phyloP scores from a whole-genome alignment of 2,797 vertebrate species.

The Helostoma temminkii region DNA sequence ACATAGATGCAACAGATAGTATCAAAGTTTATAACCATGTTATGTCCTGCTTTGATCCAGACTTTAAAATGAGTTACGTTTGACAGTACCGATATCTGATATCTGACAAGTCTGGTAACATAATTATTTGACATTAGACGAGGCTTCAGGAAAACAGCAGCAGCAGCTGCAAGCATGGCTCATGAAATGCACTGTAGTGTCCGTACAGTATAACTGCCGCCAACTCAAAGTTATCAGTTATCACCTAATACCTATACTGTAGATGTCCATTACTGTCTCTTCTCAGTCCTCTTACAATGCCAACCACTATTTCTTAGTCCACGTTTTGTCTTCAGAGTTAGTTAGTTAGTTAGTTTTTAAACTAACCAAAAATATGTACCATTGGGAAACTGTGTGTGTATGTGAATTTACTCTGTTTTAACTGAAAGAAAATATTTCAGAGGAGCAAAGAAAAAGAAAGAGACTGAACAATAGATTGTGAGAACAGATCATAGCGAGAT shows the following conservation, averaged over 20 bases:
- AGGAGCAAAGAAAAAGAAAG: constrained; percentile 20
- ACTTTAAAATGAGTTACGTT: constrained; percentile 66
- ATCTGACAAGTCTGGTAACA: constrained; percentile 58
- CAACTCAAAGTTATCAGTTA: constrained; percentile 37
- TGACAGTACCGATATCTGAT: constrained; percentile 56
- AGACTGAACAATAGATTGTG: constrained; percentile 32
- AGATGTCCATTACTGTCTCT: constrained; percentile 25
- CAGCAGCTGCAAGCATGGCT: constrained; percentile 19
- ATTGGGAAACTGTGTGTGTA: not conserved
- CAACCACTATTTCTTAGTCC: constrained; percentile 9
- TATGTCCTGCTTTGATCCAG: constrained; percentile 46
- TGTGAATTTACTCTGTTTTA: constrained; percentile 30
- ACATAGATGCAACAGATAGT: constrained; percentile 52
- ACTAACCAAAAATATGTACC: not conserved
- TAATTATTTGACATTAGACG: constrained; percentile 59
- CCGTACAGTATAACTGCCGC: constrained; percentile 13
- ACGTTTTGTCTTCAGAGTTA: constrained; percentile 11
- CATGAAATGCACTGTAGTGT: constrained; percentile 23
- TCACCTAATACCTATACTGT: constrained; percentile 16
- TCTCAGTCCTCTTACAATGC: constrained; percentile 9
- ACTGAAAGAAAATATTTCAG: constrained; percentile 39
- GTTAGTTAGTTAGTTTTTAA: constrained; percentile 25
- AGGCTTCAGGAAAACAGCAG: constrained; percentile 52
- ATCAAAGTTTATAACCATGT: constrained; percentile 54
- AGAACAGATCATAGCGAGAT: constrained; percentile 55